Conservation (phyloP, 2,113 vertebrate genomes). For the Nannospalax galili region DNA sequence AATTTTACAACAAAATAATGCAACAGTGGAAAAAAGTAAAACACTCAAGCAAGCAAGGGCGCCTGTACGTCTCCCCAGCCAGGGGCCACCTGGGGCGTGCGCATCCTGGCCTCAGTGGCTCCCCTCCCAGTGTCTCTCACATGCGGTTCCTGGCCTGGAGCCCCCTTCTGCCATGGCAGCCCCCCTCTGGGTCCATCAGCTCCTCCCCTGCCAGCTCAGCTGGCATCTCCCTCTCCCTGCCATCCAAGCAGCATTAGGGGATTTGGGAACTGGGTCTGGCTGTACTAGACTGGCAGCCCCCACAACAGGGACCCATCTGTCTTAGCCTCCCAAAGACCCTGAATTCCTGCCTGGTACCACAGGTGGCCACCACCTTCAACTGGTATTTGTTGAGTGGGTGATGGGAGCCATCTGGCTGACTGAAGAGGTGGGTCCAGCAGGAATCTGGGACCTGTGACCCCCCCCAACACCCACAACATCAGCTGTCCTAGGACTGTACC, state of each 20-base stretch:
- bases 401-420: background rate
- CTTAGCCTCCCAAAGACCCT: background rate
- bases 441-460: background rate
- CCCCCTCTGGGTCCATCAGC: background rate
- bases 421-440: background rate
- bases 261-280: background rate
- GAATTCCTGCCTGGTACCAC: background rate
- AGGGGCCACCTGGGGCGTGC: background rate
- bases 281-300: background rate
- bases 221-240: background rate
- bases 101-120: background rate
- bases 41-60: no score
- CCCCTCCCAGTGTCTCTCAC: background rate
- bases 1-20: no score
- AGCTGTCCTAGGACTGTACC: background rate
- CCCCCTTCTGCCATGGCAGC: background rate
- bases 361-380: fast-evolving
- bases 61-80: no score
- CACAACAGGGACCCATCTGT: background rate
- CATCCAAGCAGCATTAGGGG: background rate
- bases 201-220: background rate
- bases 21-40: no score
- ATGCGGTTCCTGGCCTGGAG: background rate
- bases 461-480: background rate
- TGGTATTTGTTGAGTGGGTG: background rate